These are phyloP conservation scores for Actenoides lindsayi DNA, from an alignment of 2,113 vertebrate genomes.

Conservation along the genomic window DNA sequence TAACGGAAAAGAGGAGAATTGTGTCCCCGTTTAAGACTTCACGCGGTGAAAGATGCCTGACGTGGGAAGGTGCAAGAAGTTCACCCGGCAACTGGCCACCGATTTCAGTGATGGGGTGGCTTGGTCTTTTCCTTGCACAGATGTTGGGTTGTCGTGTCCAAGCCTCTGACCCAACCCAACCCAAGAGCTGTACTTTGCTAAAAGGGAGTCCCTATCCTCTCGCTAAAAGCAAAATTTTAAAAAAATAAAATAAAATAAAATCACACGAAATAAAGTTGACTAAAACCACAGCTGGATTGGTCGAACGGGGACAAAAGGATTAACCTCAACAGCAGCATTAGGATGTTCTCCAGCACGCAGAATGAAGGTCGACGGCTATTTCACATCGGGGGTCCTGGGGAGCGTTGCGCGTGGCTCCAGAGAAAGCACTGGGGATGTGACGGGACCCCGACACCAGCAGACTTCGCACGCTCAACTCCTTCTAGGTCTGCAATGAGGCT, in stretches of 20 bases:
- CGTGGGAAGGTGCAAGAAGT: background rate
- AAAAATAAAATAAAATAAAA: background rate
- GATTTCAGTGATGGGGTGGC: background rate
- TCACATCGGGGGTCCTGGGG: background rate
- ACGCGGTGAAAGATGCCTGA: background rate
- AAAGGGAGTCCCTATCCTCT: background rate
- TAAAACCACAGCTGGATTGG: constrained; percentile 35
- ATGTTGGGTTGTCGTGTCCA: background rate
- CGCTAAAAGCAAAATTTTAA: background rate
- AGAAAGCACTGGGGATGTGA: background rate
- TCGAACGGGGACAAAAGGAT: background rate
- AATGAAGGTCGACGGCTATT: background rate
- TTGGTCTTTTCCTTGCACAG: background rate
- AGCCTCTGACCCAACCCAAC: background rate
- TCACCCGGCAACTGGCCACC: background rate
- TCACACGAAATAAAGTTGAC: background rate
- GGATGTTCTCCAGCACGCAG: constrained; percentile 12
- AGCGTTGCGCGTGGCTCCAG: background rate
- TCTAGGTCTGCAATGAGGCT: background rate
- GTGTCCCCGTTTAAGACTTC: background rate
- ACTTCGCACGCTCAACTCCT: background rate
- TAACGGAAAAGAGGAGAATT: background rate
- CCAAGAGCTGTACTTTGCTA: background rate
- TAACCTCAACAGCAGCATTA: constrained; percentile 27
- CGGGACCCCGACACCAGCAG: background rate